Base-by-base conservation (phyloP, 2,797 vertebrate species). In the Sternarchorhynchus goeldii region DNA sequence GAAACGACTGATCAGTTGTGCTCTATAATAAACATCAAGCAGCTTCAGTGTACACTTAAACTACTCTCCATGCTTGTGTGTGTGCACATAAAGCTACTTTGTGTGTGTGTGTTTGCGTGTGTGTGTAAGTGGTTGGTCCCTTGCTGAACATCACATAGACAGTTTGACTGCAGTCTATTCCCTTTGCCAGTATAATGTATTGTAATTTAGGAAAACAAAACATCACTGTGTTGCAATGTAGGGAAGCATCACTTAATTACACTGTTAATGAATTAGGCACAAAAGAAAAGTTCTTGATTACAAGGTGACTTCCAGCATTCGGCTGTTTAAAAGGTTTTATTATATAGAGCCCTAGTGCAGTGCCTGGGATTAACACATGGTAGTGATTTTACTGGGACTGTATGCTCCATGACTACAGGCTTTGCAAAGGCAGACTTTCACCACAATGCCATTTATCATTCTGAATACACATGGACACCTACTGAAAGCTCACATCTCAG, bases 261-360 rank as follows among this genome's bases (percentile, higher is more conserved):
- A 39, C 45, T 60, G 50, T 50, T 20, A 53, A 32, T 74, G 14
- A 69, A 79, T 79, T 68, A 39, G 64, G 53, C 8, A 31, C 39
- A 25, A 25, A 62, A 73, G 62, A 25, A 70, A 69, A 75, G 58
- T 41, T 75, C 59, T 70, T 50, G 77, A 69, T 63, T 66, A 64
- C 66, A 72, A 34, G 65, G 71, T 71, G 76, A 78, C 67, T 78
- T 74, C 68, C 60, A 82, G 75, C 78, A 71, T 65, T 59, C 70
- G 45, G 10, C 59, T 55, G 75, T 78, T 78, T 69, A 74, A 82
- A 82, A 57, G 69, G 53, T 63, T 74, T 77, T 81, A 74, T 77
- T 62, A 73, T 66, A 62, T 65, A 65, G 34, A 66, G 39, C 25
- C 5, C 12, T 29, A 68, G 65, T 1, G 21, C 12, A 50, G 53